Evolutionary conservation across 2,888 invertebrate genomes (phyloP).

Genomic region (Macrosoma leucophasiata): DNA sequence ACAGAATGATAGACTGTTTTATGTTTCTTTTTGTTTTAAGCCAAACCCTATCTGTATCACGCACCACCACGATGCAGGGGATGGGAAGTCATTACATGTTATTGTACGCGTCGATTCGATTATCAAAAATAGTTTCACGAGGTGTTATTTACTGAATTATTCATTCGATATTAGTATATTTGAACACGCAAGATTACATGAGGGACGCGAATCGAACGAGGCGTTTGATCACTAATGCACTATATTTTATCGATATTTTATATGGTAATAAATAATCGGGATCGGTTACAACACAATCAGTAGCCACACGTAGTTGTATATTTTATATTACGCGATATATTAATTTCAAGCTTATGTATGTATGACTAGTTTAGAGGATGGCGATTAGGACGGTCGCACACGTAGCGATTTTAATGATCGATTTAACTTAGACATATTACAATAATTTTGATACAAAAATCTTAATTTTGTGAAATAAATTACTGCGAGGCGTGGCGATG

Average conservation of each 20-base stretch:
- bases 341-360: conserved; percentile 52
- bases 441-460: conserved; percentile 55
- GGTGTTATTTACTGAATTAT: conserved; percentile 62
- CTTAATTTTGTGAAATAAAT: conserved; percentile 60
- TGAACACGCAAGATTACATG: conserved; percentile 51
- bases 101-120: conserved; percentile 49
- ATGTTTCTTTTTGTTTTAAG: conserved; percentile 45
- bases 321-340: conserved; percentile 48
- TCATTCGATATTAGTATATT: conserved; percentile 59
- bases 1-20: conserved; percentile 49
- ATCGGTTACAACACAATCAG: conserved; percentile 34
- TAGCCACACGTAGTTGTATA: conserved; percentile 44
- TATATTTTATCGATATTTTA: conserved; percentile 21
- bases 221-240: conserved; percentile 39
- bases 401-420: conserved; percentile 58
- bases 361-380: conserved; percentile 76
- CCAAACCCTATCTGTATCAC: conserved; percentile 51
- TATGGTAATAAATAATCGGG: conserved; percentile 19
- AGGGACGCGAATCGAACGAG: conserved; percentile 35
- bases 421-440: conserved; percentile 55
- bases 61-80: conserved; percentile 56
- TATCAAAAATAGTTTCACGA: conserved; percentile 54
- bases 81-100: conserved; percentile 47
- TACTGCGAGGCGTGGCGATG: conserved; percentile 60
- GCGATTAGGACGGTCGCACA: conserved; percentile 73